Evolutionary conservation across 2,113 vertebrate genomes (phyloP).

Genomic region (Hypocryptadius cinnamomeus): DNA sequence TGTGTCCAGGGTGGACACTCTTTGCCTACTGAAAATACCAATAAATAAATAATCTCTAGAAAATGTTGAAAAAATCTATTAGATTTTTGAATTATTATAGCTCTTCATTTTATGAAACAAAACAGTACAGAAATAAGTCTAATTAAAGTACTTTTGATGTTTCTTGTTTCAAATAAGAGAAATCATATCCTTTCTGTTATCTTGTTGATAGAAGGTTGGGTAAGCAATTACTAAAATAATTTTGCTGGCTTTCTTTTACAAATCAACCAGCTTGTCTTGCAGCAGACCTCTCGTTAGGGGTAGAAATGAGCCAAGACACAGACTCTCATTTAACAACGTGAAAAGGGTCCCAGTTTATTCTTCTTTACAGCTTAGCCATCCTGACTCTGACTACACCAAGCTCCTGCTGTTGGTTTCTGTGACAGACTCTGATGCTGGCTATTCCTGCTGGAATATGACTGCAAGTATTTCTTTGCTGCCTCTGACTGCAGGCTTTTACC

Average conservation of each 20-base stretch:
- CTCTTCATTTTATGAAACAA: background rate
- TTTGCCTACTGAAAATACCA: background rate
- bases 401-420: background rate
- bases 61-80: background rate
- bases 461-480: background rate
- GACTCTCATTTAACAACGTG: background rate
- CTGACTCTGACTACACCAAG: background rate
- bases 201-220: background rate
- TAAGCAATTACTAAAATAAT: background rate
- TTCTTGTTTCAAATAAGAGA: background rate
- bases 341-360: background rate
- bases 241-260: background rate
- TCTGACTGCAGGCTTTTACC: background rate
- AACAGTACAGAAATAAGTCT: background rate
- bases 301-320: background rate
- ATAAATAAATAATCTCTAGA: background rate
- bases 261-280: background rate
- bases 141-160: background rate
- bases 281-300: background rate
- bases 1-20: background rate
- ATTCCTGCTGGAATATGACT: background rate
- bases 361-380: background rate
- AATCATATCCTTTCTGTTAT: background rate
- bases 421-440: background rate
- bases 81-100: background rate